Base-by-base conservation (phyloP, 2,113 vertebrate species). In the Tychaedon coryphoeus region DNA sequence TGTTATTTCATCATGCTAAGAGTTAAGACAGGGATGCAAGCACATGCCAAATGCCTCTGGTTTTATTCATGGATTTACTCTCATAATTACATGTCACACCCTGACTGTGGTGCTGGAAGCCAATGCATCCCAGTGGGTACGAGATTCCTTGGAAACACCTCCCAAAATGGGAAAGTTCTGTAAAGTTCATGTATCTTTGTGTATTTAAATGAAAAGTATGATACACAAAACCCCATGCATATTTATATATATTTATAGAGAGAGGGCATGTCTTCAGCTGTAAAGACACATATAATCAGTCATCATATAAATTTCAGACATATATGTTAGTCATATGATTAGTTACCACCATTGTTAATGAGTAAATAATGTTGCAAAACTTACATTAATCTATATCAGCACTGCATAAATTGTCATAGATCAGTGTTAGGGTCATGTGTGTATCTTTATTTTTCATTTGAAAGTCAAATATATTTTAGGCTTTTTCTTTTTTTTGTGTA, bases 101-200 rank as follows among this genome's bases (percentile, higher is more conserved):
- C 60, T 69, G 54, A 24, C 66, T 85, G 38, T 47, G 58, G 33
- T 56, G 58, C 40, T 92, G 50, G 77, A 75, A 94, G 90, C 53
- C 74, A 75, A 5, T 7, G 22, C 25, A 90, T 34, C 25, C 7
- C 58, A 60, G 31, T 10, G 61, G 24, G 19, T n/a, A n/a, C n/a
- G 9, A 85, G 28, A 69, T 33, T 53, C 23, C 65, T 75, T 65
- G 31, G 71, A 88, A 93, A 92, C 84, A 81, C 20, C 38, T 86
- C 95, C 77, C 65, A 93, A 67, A 96, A 75, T 85, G 90, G 92
- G 57, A 84, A 90, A 64, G 81, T n/a, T 71, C 65, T 77, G 15
- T 48, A 42, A 91, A 87, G 60, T 31, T 64, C 87, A 13, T 67
- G 10, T 38, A 13, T 84, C 87, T 65, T 57, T 90, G 65, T 78